Evolutionary conservation across 2,888 invertebrate genomes (phyloP).

Genomic region (Lissonota sp.): DNA sequence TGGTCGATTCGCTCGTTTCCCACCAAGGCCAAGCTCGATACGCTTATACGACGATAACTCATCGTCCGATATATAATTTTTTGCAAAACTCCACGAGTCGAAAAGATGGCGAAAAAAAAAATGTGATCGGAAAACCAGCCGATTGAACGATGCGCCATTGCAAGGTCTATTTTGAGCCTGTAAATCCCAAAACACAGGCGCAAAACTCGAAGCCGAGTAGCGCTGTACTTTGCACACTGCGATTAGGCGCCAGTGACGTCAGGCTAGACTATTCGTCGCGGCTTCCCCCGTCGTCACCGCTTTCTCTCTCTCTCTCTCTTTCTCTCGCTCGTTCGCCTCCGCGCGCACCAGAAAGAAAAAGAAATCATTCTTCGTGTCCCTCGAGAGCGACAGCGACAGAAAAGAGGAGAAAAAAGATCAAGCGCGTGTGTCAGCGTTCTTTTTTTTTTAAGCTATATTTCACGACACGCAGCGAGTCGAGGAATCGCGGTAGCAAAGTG

Average conservation of each 20-base stretch:
- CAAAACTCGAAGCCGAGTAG: constrained; percentile 57
- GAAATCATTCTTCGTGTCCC: neutral
- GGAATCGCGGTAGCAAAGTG: too few species aligned
- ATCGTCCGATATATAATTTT: too few species aligned
- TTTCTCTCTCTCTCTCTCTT: neutral
- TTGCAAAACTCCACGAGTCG: too few species aligned
- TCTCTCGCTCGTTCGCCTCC: neutral
- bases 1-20: too few species aligned
- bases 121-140: too few species aligned
- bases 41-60: too few species aligned
- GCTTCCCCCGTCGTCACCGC: constrained; percentile 50
- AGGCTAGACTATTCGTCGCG: constrained; percentile 69
- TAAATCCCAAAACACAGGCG: neutral
- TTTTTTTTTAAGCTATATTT: neutral
- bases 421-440: constrained; percentile 33
- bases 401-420: neutral
- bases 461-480: too few species aligned
- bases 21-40: too few species aligned
- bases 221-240: constrained; percentile 70
- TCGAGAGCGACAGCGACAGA: constrained; percentile 22
- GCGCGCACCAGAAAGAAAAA: constrained; percentile 10
- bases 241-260: constrained; percentile 80
- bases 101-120: too few species aligned
- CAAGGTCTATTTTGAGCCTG: too few species aligned
- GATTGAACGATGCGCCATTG: too few species aligned